A percentile compares a stretch with the other conserved stretches of the same genome.
phyloP scores from a whole-genome alignment of 2,888 invertebrate genomes.

The Chelonus formosanus region DNA sequence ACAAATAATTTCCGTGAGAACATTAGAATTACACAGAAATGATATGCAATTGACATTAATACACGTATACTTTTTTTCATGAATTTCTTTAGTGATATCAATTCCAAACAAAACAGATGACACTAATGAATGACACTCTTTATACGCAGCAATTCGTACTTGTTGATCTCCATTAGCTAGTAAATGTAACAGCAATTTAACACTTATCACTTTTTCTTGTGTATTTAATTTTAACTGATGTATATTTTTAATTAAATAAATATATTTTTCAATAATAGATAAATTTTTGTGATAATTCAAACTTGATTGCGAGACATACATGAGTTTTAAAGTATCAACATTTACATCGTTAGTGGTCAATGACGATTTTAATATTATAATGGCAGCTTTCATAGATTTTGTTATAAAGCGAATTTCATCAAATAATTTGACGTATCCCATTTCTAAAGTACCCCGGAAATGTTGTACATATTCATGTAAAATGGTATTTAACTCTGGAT shows the following conservation, averaged over 20 bases:
- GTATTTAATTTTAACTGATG: slow-evolving; percentile 44
- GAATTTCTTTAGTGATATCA: slow-evolving; percentile 54
- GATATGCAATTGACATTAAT: slow-evolving; percentile 61
- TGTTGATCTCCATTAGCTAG: slow-evolving; percentile 70
- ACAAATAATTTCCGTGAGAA: slow-evolving; percentile 73
- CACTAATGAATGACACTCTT: slow-evolving; percentile 68
- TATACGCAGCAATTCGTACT: slow-evolving; percentile 69
- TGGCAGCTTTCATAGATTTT: slow-evolving; percentile 65
- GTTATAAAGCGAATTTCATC: slow-evolving; percentile 64
- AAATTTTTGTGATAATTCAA: slow-evolving; percentile 71
- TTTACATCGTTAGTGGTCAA: slow-evolving; percentile 31
- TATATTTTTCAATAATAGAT: slow-evolving; percentile 66
- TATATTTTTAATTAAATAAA: slow-evolving; percentile 64
- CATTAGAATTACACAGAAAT: slow-evolving; percentile 69
- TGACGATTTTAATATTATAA: slow-evolving; percentile 49
- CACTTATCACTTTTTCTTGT: slow-evolving; percentile 48
- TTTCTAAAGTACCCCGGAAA: slow-evolving; percentile 60
- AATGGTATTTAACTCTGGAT: slow-evolving; percentile 63
- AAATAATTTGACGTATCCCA: slow-evolving; percentile 61
- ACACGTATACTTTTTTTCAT: slow-evolving; percentile 57
- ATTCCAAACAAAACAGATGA: slow-evolving; percentile 68
- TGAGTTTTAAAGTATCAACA: slow-evolving; percentile 63
- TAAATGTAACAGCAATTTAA: slow-evolving; percentile 66
- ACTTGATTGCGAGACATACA: slow-evolving; percentile 69
- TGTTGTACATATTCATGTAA: slow-evolving; percentile 65